A percentile compares a stretch with the other conserved stretches of the same genome.
Evolutionary conservation across 2,888 invertebrate genomes (phyloP).

Genomic region (Leptogaster cylindrica): DNA sequence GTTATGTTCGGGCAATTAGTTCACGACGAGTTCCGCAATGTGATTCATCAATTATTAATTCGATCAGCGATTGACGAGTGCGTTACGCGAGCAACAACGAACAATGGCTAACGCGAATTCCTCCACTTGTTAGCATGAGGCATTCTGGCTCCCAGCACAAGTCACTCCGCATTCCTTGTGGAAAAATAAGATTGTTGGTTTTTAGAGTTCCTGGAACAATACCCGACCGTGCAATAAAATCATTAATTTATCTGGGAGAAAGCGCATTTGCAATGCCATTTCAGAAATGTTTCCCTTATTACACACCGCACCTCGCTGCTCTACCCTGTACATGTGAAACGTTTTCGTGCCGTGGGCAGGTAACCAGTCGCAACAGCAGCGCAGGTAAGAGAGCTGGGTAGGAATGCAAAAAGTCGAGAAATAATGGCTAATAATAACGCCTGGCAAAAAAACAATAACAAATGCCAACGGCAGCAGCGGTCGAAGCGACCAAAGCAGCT

Average conservation of each 20-base stretch:
- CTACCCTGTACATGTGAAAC: neutral
- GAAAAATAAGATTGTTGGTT: neutral
- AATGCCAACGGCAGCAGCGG: slow-evolving; percentile 12
- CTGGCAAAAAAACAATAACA: slow-evolving; percentile 32
- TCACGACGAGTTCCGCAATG: slow-evolving; percentile 21
- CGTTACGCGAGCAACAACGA: neutral
- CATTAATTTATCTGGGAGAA: slow-evolving; percentile 34
- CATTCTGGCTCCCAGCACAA: too few relatives aligned
- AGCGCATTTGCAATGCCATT: slow-evolving; percentile 37
- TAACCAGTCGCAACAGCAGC: neutral
- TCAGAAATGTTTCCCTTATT: slow-evolving; percentile 25
- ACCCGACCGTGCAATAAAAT: slow-evolving; percentile 10
- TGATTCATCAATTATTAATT: slow-evolving; percentile 31
- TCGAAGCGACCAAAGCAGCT: too few relatives aligned
- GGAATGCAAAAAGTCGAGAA: slow-evolving; percentile 22
- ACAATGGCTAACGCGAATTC: slow-evolving; percentile 18
- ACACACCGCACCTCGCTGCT: neutral
- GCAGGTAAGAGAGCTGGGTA: neutral
- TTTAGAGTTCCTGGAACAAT: slow-evolving; percentile 15
- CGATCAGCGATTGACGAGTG: slow-evolving; percentile 3
- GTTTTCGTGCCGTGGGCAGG: neutral
- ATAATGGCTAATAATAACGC: slow-evolving; percentile 32
- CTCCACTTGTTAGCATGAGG: neutral
- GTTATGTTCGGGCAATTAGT: slow-evolving; percentile 1
- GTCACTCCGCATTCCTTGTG: neutral